These are phyloP conservation scores for Sminthopsis crassicaudata DNA, from an alignment of 2,113 vertebrate genomes.

Conservation along the genomic window DNA sequence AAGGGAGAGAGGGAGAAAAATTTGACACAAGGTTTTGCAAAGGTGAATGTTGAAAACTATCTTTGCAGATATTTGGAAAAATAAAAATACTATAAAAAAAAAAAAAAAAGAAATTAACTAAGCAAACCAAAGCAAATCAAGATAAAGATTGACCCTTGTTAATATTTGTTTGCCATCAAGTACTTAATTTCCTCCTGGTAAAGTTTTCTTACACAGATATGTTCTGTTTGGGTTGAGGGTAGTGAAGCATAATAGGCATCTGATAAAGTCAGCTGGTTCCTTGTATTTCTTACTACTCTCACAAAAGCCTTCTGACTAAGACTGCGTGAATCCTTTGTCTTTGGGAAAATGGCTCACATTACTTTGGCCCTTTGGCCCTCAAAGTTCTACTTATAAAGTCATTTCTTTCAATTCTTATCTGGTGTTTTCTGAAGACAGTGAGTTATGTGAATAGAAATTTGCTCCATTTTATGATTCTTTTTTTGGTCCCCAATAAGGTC, in stretches of 20 bases:
- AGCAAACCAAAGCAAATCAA: background rate
- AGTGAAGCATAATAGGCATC: background rate
- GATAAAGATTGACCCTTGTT: background rate
- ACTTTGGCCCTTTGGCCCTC: slow-evolving; percentile 32
- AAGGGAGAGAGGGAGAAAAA: no score
- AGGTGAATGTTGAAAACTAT: no score
- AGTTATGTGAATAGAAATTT: background rate
- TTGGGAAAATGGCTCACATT: background rate
- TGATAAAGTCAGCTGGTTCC: background rate
- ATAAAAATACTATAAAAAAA: no score
- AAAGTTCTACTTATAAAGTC: slow-evolving; percentile 53
- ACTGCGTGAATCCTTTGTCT: background rate
- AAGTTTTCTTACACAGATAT: slow-evolving; percentile 5
- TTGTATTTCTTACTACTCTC: slow-evolving; percentile 9
- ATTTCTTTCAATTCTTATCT: slow-evolving; percentile 30
- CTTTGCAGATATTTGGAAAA: no score
- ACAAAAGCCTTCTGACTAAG: background rate
- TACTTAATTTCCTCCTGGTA: background rate
- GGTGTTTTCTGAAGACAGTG: background rate
- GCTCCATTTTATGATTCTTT: background rate
- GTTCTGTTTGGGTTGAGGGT: background rate
- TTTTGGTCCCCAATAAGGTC: background rate
- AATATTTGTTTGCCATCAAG: background rate
- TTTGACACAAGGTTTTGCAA: no score
- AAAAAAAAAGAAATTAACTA: background rate